Conservation (phyloP, 2,113 vertebrate genomes). For the Platichthys flesus region DNA sequence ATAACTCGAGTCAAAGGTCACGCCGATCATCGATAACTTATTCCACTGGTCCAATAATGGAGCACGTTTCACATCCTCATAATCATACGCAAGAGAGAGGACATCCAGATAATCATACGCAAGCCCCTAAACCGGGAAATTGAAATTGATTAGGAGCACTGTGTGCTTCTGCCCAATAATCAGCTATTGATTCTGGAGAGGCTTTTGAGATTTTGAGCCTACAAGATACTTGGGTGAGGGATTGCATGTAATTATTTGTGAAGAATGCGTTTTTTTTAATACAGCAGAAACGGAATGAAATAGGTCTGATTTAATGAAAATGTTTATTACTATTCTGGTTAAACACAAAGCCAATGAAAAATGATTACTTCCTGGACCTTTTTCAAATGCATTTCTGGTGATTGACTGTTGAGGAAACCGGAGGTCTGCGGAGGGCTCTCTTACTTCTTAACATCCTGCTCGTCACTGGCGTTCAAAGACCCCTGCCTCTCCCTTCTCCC, state of each 20-base stretch:
- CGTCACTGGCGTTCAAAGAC: constrained; percentile 37
- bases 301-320: background rate
- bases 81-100: constrained; percentile 36
- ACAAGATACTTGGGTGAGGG: constrained; percentile 41
- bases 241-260: background rate
- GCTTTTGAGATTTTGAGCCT: constrained; percentile 36
- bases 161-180: constrained; percentile 55
- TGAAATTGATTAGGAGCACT: constrained; percentile 63
- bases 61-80: background rate
- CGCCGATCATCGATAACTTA: constrained; percentile 23
- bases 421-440: constrained; percentile 15
- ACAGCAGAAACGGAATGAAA: background rate
- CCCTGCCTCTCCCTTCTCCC: constrained; percentile 12
- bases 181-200: constrained; percentile 64
- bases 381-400: background rate
- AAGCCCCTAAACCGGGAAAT: constrained; percentile 40
- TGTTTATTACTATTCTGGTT: background rate
- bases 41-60: constrained; percentile 25
- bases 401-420: constrained; percentile 13
- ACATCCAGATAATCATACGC: constrained; percentile 33
- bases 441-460: constrained; percentile 35
- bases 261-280: background rate
- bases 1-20: constrained; percentile 48
- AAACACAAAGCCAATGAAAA: background rate
- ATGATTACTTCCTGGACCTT: background rate